These are phyloP conservation scores for Papilio helenus DNA, from an alignment of 1,140 invertebrate genomes.

Conservation along the genomic window DNA sequence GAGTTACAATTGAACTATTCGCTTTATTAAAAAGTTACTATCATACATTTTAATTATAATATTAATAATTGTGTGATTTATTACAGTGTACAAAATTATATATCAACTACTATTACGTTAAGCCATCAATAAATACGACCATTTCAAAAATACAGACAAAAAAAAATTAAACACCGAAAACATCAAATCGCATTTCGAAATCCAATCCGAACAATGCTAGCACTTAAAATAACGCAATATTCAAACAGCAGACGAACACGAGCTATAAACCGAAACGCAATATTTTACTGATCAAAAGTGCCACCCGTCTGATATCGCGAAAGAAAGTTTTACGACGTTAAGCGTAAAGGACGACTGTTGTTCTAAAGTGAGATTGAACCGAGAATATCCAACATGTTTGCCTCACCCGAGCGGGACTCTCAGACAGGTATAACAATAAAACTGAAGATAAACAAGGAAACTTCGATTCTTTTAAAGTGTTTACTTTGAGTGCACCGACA, in stretches of 20 bases:
- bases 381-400: slow-evolving; percentile 33
- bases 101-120: neutral
- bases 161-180: neutral
- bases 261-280: slow-evolving; percentile 32
- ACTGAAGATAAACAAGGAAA: slow-evolving; percentile 35
- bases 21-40: neutral
- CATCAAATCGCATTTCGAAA: neutral
- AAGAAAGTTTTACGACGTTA: slow-evolving; percentile 34
- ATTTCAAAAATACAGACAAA: neutral
- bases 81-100: no score
- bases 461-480: slow-evolving; percentile 37
- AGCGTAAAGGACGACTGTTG: slow-evolving; percentile 36
- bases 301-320: slow-evolving; percentile 25
- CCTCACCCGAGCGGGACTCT: slow-evolving; percentile 14
- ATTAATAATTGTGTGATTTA: no score
- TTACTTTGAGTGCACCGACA: slow-evolving; percentile 25
- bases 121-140: neutral
- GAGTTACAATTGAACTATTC: slow-evolving; percentile 5
- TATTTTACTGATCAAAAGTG: slow-evolving; percentile 35
- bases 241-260: neutral
- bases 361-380: slow-evolving; percentile 38
- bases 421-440: slow-evolving; percentile 37
- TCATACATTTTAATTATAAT: no score
- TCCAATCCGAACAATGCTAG: slow-evolving; percentile 11
- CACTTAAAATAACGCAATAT: slow-evolving; percentile 31